Conservation (phyloP, 2,888 invertebrate species). For the Pecten maximus region DNA sequence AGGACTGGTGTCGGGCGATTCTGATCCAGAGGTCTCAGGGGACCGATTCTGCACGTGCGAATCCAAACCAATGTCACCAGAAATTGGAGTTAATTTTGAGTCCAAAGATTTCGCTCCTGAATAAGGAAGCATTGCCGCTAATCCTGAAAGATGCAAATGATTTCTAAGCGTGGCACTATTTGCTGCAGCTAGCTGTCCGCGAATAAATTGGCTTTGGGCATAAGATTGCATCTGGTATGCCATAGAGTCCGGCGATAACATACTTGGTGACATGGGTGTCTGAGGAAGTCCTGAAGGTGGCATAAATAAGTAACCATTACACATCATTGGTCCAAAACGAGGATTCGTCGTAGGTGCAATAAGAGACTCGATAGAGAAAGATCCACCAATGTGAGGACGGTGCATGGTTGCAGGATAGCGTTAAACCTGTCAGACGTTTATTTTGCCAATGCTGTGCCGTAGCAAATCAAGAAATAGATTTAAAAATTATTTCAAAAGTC, state of each 20-base stretch:
- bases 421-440: neutral
- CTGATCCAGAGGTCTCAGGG: conserved; percentile 10
- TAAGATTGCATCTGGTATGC: conserved; percentile 49
- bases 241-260: conserved; percentile 51
- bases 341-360: conserved; percentile 65
- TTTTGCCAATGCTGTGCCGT: neutral
- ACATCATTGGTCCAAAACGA: conserved; percentile 64
- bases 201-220: neutral
- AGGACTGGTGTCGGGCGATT: neutral
- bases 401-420: conserved; percentile 55
- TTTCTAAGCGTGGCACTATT: neutral
- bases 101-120: conserved; percentile 33
- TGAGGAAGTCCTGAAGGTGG: conserved; percentile 58
- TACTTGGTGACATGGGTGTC: conserved; percentile 47
- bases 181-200: conserved; percentile 7
- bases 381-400: conserved; percentile 61
- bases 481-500: neutral
- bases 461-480: neutral
- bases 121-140: conserved; percentile 2
- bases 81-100: conserved; percentile 9
- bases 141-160: conserved; percentile 21
- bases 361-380: conserved; percentile 73
- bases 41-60: conserved; percentile 25
- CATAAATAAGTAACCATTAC: conserved; percentile 68
- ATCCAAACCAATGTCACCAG: conserved; percentile 18